Base-by-base conservation (phyloP, 1,140 invertebrate genomes). In the Euschistus heros region DNA sequence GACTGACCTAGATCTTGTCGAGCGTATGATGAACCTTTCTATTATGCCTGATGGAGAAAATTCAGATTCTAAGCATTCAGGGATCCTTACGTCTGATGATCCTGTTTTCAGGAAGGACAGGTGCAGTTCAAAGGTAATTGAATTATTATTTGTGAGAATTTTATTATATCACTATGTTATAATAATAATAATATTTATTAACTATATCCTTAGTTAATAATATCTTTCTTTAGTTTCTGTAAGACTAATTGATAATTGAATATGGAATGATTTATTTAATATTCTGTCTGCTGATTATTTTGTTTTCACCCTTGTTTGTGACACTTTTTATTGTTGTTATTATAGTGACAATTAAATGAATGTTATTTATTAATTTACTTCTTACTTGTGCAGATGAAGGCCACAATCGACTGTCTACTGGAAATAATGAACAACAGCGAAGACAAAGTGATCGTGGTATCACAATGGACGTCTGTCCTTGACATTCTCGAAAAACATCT, bases 371-470 rank as follows among this genome's bases (percentile, higher is more conserved):
- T n/a, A n/a, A n/a, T n/a, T n/a, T n/a, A n/a, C n/a, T n/a, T n/a
- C 14, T 47, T 17, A 15, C 14, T 47, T n/a, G 15, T 47, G 6
- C 14, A 83, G 81, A 82, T 89, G 44, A 71, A 75, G 13, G 77
- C 78, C 3, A 77, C 87, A 6, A 72, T 89, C 50, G 74, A 84
- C 7, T 79, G 80, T 42, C 70, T 89, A 0, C 70, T 81, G 52
- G 73, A 81, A 54, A 75, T 87, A n/a, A 70, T 86, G 20, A 27
- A 69, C 22, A 70, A 71, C 26, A 20, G 22, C 69, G 74, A 76
- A n/a, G 86, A 91, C 65, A 91, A 90, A 72, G 79, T 81, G n/a
- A 84, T 94, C 2, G 79, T 94, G 8, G 89, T 95, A 1, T 94
- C 91, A 0, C 91, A 94, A 72, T 95, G 91, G 91, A 86, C 88